These are phyloP conservation scores for Pocota personata DNA, from an alignment of 2,888 invertebrate species.

Conservation along the genomic window DNA sequence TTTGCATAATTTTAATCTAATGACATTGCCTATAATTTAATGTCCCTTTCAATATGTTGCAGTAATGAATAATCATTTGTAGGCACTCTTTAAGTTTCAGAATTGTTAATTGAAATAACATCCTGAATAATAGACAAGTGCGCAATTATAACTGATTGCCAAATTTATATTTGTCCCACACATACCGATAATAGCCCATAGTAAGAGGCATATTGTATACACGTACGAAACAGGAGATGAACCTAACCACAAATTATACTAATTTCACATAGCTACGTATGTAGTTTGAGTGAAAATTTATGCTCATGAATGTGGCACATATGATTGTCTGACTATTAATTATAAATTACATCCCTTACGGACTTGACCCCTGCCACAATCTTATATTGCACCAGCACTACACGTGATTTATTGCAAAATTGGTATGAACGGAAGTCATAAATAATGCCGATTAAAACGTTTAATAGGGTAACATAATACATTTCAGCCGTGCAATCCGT, in stretches of 20 bases:
- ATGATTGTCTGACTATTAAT: constrained; percentile 76
- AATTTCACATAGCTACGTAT: constrained; percentile 73
- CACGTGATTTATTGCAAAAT: constrained; percentile 61
- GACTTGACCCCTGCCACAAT: constrained; percentile 62
- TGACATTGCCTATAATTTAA: not conserved
- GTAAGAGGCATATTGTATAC: not conserved
- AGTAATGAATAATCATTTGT: not conserved
- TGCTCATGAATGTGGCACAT: constrained; percentile 75
- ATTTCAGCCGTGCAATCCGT: not conserved
- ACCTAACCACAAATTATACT: constrained; percentile 75
- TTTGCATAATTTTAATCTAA: not conserved
- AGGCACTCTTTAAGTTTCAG: not conserved
- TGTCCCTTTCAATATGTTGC: not conserved
- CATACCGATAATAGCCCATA: not conserved
- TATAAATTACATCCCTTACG: constrained; percentile 70
- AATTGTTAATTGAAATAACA: constrained; percentile 66
- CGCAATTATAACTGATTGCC: constrained; percentile 72
- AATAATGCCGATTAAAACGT: constrained; percentile 53
- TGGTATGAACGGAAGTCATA: constrained; percentile 58
- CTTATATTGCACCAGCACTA: constrained; percentile 37
- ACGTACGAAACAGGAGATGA: constrained; percentile 45
- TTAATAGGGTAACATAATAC: constrained; percentile 18
- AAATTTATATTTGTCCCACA: constrained; percentile 26
- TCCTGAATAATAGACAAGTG: constrained; percentile 70
- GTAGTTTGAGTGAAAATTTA: constrained; percentile 74